Evolutionary conservation across 2,888 invertebrate genomes (phyloP).

Genomic region (Nasonovia ribisnigri): DNA sequence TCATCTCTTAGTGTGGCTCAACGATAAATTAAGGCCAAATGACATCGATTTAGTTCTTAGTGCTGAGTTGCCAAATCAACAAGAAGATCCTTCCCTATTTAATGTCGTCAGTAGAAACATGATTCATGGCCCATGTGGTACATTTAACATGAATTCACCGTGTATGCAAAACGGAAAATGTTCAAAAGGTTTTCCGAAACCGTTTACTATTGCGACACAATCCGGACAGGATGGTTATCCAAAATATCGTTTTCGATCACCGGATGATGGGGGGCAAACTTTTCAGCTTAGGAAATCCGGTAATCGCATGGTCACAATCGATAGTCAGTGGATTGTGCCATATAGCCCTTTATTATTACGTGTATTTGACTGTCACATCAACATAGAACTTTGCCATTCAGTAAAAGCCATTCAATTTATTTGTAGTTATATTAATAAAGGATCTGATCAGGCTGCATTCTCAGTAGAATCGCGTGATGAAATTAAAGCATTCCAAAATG

Average conservation of each 20-base stretch:
- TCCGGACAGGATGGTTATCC: neutral
- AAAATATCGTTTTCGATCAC: constrained; percentile 10
- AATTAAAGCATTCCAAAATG: neutral
- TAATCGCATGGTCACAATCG: neutral
- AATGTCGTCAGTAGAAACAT: neutral
- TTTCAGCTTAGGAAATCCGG: neutral
- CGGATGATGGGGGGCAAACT: neutral
- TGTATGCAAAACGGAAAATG: constrained; percentile 1
- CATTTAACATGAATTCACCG: neutral
- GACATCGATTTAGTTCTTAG: neutral
- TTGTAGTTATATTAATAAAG: constrained; percentile 69
- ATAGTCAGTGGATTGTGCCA: neutral
- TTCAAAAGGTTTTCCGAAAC: neutral
- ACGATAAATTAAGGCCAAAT: neutral
- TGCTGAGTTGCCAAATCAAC: neutral
- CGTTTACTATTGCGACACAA: neutral
- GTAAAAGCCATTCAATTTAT: constrained; percentile 71
- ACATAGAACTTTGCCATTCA: constrained; percentile 70
- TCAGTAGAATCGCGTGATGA: neutral
- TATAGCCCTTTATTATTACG: neutral
- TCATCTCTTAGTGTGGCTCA: too few relatives aligned
- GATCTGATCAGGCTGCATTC: constrained; percentile 66
- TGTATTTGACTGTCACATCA: constrained; percentile 68
- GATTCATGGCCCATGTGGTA: neutral
- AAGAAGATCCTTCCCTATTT: neutral